Evolutionary conservation across 2,888 invertebrate species (phyloP).

Genomic region (Euproctis similis): DNA sequence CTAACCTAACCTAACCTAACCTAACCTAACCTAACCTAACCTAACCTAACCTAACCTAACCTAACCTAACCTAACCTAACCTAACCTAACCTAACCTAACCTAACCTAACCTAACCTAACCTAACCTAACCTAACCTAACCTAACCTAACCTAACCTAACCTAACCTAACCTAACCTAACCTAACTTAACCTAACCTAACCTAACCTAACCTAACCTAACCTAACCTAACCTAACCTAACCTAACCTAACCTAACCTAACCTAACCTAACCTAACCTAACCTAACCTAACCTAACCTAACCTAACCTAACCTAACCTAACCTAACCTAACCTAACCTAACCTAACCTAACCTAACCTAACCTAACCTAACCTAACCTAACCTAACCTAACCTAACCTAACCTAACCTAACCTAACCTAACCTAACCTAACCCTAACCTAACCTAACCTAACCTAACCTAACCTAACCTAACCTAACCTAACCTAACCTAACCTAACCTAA

Average conservation of each 20-base stretch:
- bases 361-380: constrained; percentile 13
- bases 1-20: constrained; percentile 12
- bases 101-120: constrained; percentile 20
- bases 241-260: constrained; percentile 13
- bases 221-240: constrained; percentile 17
- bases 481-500: constrained; percentile 5
- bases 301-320: constrained; percentile 16
- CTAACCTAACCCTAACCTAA: constrained; percentile 16
- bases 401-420: constrained; percentile 14
- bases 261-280: constrained; percentile 18
- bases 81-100: constrained; percentile 20
- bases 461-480: constrained; percentile 6
- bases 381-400: constrained; percentile 16
- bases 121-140: constrained; percentile 18
- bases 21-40: constrained; percentile 15
- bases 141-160: constrained; percentile 23
- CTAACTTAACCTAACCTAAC: constrained; percentile 12
- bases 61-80: constrained; percentile 12
- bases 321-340: constrained; percentile 8
- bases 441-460: constrained; percentile 6
- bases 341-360: constrained; percentile 12
- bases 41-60: constrained; percentile 12
- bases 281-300: constrained; percentile 19
- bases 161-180: constrained; percentile 19
- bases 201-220: constrained; percentile 18